Conservation (phyloP, 2,888 invertebrate species). For the Pseudeuparius sepicola region DNA sequence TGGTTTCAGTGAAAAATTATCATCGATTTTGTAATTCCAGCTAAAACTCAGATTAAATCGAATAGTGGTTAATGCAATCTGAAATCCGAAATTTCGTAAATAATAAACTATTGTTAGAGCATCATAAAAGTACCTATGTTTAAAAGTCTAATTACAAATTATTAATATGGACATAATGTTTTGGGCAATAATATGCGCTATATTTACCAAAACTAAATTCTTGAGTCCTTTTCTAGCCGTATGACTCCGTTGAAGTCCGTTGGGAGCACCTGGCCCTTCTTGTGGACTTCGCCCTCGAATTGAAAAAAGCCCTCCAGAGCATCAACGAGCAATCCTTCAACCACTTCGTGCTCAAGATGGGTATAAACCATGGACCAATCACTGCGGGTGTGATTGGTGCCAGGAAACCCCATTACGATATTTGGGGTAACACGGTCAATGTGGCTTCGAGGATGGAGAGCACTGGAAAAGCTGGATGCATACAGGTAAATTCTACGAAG, state of each 20-base stretch:
- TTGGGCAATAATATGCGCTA: too few species aligned
- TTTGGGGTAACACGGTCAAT: slow-evolving; percentile 96
- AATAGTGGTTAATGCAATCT: too few species aligned
- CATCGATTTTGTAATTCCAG: too few species aligned
- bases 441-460: slow-evolving; percentile 97
- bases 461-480: slow-evolving; percentile 89
- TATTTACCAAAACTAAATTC: too few species aligned
- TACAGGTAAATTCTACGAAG: slow-evolving; percentile 75
- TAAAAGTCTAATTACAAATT: too few species aligned
- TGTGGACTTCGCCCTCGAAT: slow-evolving; percentile 83
- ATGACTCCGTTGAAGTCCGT: slow-evolving; percentile 60
- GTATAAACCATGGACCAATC: slow-evolving; percentile 92
- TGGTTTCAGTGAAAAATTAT: too few species aligned
- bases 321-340: slow-evolving; percentile 94
- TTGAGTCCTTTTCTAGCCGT: slow-evolving; percentile 52
- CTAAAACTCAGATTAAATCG: too few species aligned
- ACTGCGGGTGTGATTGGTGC: slow-evolving; percentile 95
- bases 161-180: too few species aligned
- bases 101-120: too few species aligned
- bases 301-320: slow-evolving; percentile 80
- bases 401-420: slow-evolving; percentile 90
- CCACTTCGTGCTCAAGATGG: slow-evolving; percentile 88
- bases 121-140: too few species aligned
- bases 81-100: too few species aligned
- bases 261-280: slow-evolving; percentile 79